Conservation (phyloP, 2,113 vertebrate genomes). For the Dermatemys mawii region DNA sequence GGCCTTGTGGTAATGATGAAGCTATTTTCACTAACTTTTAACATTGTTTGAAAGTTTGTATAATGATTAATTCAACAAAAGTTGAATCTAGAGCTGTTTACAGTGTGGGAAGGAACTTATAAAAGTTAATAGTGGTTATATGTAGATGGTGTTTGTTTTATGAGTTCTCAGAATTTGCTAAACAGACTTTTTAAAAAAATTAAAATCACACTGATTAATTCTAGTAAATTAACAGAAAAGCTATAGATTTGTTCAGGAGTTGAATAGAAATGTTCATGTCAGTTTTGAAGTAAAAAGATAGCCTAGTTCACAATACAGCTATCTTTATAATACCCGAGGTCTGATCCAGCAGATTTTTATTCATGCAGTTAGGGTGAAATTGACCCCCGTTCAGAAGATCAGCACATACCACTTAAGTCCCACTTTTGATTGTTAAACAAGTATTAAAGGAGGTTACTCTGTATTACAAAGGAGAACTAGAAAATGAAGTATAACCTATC, state of each 20-base stretch:
- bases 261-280: background rate
- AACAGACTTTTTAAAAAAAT: background rate
- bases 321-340: background rate
- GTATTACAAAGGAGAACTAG: background rate
- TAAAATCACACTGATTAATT: background rate
- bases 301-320: background rate
- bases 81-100: conserved; percentile 29
- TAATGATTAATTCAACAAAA: conserved; percentile 42
- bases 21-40: background rate
- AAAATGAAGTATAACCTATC: background rate
- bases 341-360: background rate
- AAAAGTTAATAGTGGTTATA: background rate
- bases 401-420: background rate
- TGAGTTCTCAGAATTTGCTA: background rate
- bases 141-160: background rate
- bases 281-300: background rate
- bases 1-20: conserved; percentile 18
- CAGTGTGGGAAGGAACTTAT: conserved; percentile 22
- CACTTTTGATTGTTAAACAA: background rate
- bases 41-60: conserved; percentile 36
- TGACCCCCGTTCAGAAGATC: background rate
- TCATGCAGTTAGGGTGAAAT: background rate
- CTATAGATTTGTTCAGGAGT: background rate
- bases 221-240: background rate
- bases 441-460: background rate